Evolutionary conservation across 2,113 vertebrate species (phyloP).

Genomic region (Crotalus tigris): DNA sequence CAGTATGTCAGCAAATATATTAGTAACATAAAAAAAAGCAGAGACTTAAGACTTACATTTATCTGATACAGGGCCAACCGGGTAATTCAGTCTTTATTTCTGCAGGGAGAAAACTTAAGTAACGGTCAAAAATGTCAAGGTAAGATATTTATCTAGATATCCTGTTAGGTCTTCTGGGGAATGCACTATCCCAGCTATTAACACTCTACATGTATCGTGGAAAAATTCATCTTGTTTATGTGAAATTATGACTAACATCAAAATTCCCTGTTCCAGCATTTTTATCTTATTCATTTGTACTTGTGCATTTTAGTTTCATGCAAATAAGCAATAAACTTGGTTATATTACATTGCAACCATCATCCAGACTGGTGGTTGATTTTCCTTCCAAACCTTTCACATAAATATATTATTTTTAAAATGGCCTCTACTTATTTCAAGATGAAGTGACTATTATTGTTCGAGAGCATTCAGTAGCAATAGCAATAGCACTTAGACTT

Average conservation of each 20-base stretch:
- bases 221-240: not conserved
- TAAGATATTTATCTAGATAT: not conserved
- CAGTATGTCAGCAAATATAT: not conserved
- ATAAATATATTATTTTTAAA: not conserved
- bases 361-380: not conserved
- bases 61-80: not conserved
- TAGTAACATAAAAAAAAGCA: not conserved
- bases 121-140: not conserved
- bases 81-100: not conserved
- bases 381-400: not conserved
- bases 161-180: not conserved
- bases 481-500: not conserved
- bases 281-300: not conserved
- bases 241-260: not conserved
- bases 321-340: not conserved
- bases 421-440: not conserved
- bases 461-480: not conserved
- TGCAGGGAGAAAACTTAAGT: not conserved
- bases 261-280: not conserved
- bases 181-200: not conserved
- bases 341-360: not conserved
- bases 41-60: not conserved
- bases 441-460: not conserved
- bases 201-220: too few species aligned
- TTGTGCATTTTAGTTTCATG: not conserved